Percentiles rank a stretch among this genome's conserved stretches.
These are phyloP conservation scores for Mactra quadrangularis DNA, from an alignment of 1,140 invertebrate species.

Conservation along the genomic window DNA sequence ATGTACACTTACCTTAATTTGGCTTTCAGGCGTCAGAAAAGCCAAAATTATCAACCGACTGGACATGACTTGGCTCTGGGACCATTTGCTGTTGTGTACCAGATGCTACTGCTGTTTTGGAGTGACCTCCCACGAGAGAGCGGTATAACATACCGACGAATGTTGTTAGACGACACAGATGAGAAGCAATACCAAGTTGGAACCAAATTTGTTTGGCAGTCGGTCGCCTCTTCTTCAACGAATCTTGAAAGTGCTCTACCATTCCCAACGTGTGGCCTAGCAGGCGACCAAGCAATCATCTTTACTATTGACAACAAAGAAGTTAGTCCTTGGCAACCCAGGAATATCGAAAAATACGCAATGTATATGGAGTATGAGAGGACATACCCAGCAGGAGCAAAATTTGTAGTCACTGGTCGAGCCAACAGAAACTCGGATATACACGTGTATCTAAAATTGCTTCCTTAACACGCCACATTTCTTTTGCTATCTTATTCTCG, in stretches of 20 bases:
- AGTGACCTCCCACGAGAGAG: neutral
- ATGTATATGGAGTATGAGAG: constrained; percentile 26
- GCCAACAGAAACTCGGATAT: neutral
- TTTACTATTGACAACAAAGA: constrained; percentile 2
- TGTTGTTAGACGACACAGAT: constrained; percentile 2
- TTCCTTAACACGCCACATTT: too few relatives aligned
- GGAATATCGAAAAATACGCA: constrained; percentile 23
- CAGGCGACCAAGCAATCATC: neutral
- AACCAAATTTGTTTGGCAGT: constrained; percentile 33
- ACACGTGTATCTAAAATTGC: too few relatives aligned
- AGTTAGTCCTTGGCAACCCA: neutral
- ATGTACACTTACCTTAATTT: constrained; percentile 28
- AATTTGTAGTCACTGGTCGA: constrained; percentile 12
- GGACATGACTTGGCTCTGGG: constrained; percentile 36
- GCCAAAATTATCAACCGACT: constrained; percentile 11
- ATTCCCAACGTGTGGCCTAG: constrained; percentile 1
- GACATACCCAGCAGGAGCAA: constrained; percentile 38
- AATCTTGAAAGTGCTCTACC: neutral
- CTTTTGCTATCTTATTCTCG: too few relatives aligned
- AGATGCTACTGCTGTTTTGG: constrained; percentile 42
- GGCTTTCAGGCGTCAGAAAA: constrained; percentile 9
- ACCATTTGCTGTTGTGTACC: constrained; percentile 30
- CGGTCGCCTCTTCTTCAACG: constrained; percentile 10
- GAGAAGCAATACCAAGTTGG: constrained; percentile 4
- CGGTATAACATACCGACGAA: constrained; percentile 24